phyloP scores from a whole-genome alignment of 37 sponge, comb jelly and placozoan species.

The Agelas oroides region DNA sequence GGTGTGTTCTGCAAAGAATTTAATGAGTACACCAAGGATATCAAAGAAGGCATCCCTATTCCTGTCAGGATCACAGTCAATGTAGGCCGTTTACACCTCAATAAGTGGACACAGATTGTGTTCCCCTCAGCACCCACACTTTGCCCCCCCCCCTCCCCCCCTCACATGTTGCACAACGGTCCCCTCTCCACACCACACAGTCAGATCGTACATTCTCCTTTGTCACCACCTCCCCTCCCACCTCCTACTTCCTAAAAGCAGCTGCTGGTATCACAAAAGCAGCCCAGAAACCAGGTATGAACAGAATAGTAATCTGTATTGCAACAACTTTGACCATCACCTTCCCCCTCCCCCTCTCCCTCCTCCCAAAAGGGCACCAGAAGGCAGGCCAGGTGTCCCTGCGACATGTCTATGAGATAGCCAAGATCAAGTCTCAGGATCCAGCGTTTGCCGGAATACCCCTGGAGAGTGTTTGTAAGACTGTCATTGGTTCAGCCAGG shows the following conservation, averaged over 20 bases:
- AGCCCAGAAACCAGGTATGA: conserved; percentile 56
- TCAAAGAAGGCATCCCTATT: conserved; percentile 85
- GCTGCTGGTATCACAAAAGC: conserved; percentile 95
- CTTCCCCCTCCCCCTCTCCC: neutral
- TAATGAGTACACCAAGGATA: conserved; percentile 91
- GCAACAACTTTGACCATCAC: neutral
- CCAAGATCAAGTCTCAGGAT: conserved; percentile 81
- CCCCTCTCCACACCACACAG: conserved; percentile 52
- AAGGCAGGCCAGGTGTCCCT: conserved; percentile 70
- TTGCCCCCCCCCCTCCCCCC: no score
- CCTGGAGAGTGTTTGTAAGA: conserved; percentile 81
- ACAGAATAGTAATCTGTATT: no score
- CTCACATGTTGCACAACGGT: no score
- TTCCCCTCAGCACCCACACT: no score
- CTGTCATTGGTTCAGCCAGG: conserved; percentile 77
- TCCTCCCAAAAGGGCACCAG: conserved; percentile 51
- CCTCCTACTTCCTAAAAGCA: conserved; percentile 85
- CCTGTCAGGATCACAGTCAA: conserved; percentile 74
- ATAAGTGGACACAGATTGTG: no score
- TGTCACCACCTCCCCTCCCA: conserved; percentile 65
- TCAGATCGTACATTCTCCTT: conserved; percentile 76
- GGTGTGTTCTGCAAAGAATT: conserved; percentile 95
- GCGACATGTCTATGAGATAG: conserved; percentile 95
- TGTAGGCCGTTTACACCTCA: conserved; percentile 28
- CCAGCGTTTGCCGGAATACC: conserved; percentile 60